Conservation (phyloP, 2,797 vertebrate species). For the Staurois parvus region DNA sequence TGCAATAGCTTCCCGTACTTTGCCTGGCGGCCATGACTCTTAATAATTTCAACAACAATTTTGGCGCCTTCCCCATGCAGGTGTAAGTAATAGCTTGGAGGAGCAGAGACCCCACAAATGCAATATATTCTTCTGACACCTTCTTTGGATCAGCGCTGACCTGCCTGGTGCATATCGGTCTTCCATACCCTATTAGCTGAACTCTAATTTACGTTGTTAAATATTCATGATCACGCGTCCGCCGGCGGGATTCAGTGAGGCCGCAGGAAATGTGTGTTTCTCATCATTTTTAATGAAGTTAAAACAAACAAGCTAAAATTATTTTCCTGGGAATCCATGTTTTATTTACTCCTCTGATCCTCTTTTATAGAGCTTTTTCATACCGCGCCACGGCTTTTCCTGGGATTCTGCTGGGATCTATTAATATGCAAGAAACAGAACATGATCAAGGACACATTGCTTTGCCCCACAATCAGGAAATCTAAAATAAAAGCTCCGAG, state of each 20-base stretch:
- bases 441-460: constrained; percentile 13
- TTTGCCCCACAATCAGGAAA: background rate
- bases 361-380: constrained; percentile 37
- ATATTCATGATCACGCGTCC: background rate
- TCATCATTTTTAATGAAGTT: constrained; percentile 51
- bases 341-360: constrained; percentile 41
- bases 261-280: constrained; percentile 40
- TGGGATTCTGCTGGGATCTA: constrained; percentile 32
- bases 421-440: constrained; percentile 25
- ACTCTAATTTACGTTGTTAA: constrained; percentile 32
- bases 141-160: background rate
- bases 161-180: background rate
- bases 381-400: background rate
- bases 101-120: too few species aligned
- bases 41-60: too few species aligned
- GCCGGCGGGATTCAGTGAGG: constrained; percentile 4
- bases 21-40: too few species aligned
- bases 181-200: background rate
- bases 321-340: constrained; percentile 56
- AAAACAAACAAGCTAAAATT: constrained; percentile 58
- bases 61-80: too few species aligned
- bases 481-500: background rate
- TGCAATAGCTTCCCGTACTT: too few species aligned
- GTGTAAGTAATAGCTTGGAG: too few species aligned
- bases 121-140: background rate